Percentiles rank a stretch among this genome's conserved stretches.
phyloP scores from a whole-genome alignment of 1,140 invertebrate species.

The Camponotus vicinus region DNA sequence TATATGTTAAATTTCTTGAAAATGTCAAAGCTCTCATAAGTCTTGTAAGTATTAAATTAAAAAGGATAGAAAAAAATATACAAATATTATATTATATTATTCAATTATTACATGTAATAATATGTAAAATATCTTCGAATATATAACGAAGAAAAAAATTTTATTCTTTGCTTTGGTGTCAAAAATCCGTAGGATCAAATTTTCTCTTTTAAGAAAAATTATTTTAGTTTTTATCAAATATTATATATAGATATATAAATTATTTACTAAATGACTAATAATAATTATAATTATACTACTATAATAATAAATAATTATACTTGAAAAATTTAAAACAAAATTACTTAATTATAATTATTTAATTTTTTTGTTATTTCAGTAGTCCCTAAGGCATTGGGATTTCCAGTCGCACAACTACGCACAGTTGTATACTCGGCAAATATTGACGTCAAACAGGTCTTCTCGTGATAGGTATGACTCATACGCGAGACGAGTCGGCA shows the following conservation, averaged over 20 bases:
- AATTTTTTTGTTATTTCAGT: neutral
- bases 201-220: neutral
- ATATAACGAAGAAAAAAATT: neutral
- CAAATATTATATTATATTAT: neutral
- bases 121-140: neutral
- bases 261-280: no score
- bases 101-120: neutral
- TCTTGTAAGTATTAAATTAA: no score
- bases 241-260: neutral
- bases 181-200: neutral
- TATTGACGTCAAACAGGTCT: neutral
- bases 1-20: no score
- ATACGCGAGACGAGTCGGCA: neutral
- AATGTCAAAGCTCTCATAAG: no score
- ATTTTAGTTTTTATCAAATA: neutral
- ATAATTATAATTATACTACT: no score
- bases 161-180: neutral
- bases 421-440: neutral
- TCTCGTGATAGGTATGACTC: neutral
- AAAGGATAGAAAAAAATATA: no score
- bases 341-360: neutral
- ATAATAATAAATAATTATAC: no score
- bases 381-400: neutral
- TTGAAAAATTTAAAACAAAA: neutral
- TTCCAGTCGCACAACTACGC: neutral